Evolutionary conservation across 1,140 invertebrate species (phyloP).

Genomic region (Cotesia chilonis): DNA sequence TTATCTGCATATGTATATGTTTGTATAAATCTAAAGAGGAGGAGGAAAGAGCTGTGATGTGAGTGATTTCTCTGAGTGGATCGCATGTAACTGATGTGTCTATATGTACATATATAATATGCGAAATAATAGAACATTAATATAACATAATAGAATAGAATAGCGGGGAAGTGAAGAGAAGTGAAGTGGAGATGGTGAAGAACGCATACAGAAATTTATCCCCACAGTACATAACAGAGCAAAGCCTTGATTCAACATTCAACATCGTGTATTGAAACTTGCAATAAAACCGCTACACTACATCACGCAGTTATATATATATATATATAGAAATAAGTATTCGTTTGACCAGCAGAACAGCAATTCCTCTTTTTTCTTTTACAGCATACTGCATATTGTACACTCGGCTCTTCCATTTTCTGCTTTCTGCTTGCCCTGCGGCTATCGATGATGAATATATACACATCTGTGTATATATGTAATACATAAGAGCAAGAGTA

Average conservation of each 20-base stretch:
- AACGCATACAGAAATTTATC: conserved; percentile 4
- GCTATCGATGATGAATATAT: conserved; percentile 26
- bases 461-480: conserved; percentile 4
- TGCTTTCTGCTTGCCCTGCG: conserved; percentile 24
- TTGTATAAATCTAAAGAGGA: no score
- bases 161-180: background rate
- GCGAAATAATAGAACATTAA: background rate
- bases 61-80: background rate
- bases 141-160: no score
- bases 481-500: no score
- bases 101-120: background rate
- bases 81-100: no score
- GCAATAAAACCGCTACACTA: conserved; percentile 1
- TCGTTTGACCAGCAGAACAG: conserved; percentile 27
- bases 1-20: background rate
- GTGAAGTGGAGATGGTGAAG: background rate
- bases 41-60: no score
- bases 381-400: background rate
- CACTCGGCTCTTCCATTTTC: conserved; percentile 9
- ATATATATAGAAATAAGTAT: no score
- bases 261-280: conserved; percentile 18
- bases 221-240: background rate
- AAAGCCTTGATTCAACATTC: conserved; percentile 31
- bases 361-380: background rate
- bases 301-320: background rate